Base-by-base conservation (phyloP, 2,888 invertebrate species). In the Ceraclea dissimilis region DNA sequence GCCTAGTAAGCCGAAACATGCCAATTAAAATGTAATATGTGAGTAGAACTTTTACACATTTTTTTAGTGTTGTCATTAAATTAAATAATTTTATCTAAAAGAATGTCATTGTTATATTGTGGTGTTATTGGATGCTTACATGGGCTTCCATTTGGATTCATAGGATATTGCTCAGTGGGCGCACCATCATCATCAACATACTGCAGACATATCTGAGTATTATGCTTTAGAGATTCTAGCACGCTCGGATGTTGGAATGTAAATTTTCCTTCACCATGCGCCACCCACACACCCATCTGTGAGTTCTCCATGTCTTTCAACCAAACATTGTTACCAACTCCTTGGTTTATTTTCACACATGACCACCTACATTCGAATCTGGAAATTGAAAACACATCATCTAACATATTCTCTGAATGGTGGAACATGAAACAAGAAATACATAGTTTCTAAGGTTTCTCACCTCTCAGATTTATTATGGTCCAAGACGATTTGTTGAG, bases 211-310 rank as follows among this genome's bases (percentile, higher is more conserved):
- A 92, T 71, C 63, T 92, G 87, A 21, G 83, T 77, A 57, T 81
- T 76, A 1, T 66, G 64, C 51, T 75, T 75, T 44, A 88, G 63
- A 44, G 72, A 70, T 1, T 71, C 65, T 21, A 84, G 71, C 18
- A 84, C 66, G 2, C 68, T 56, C 0, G 75, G 62, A 34, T 79
- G 73, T 13, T 79, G 74, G 64, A 85, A 81, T 1, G 82, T 76
- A 66, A 89, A 89, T 61, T 83, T 77, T 62, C 98, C 98, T 76
- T 99, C 98, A 0, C 94, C 97, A 69, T 99, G 98, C 2, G 97
- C 94, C 2, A 92, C 83, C 97, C 97, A 98, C 63, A 95, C 88
- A 2, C 97, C 97, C n/a, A 97, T 78, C 1, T 87, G 76, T n/a
- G 89, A 85, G 22, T 83, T 87, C 56, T 84, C 84, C 93, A 99